phyloP scores from a whole-genome alignment of 2,797 vertebrate genomes.

The Ctenosaura bakeri region DNA sequence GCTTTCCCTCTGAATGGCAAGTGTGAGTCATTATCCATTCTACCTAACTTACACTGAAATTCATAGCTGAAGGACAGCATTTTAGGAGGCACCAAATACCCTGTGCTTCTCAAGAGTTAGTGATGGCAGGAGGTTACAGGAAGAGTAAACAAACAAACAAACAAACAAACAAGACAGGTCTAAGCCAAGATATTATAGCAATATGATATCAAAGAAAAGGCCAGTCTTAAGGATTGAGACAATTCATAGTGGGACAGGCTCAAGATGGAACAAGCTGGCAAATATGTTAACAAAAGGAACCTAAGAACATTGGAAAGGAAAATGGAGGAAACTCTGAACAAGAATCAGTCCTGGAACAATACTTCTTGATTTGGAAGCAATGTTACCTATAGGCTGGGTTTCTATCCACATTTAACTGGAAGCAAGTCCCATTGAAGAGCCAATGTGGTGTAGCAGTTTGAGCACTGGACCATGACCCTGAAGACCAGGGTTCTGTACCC shows the following conservation, averaged over 20 bases:
- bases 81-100: not conserved
- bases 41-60: conserved; percentile 13
- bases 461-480: too few species aligned
- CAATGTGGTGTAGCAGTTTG: too few species aligned
- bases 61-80: not conserved
- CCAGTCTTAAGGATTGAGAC: not conserved
- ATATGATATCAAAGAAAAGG: not conserved
- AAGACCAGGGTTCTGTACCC: too few species aligned
- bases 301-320: not conserved
- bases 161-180: not conserved
- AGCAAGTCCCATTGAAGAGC: not conserved
- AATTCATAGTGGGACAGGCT: not conserved
- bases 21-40: conserved; percentile 3
- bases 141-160: not conserved
- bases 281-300: not conserved
- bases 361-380: not conserved
- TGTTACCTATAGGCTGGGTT: not conserved
- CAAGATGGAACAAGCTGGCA: not conserved
- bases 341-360: not conserved
- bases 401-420: not conserved
- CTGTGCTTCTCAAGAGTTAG: not conserved
- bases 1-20: not conserved
- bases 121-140: too few species aligned
- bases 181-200: not conserved
- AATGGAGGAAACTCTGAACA: not conserved